Base-by-base conservation (phyloP, 2,888 invertebrate genomes). In the Stenichneumon culpator region DNA sequence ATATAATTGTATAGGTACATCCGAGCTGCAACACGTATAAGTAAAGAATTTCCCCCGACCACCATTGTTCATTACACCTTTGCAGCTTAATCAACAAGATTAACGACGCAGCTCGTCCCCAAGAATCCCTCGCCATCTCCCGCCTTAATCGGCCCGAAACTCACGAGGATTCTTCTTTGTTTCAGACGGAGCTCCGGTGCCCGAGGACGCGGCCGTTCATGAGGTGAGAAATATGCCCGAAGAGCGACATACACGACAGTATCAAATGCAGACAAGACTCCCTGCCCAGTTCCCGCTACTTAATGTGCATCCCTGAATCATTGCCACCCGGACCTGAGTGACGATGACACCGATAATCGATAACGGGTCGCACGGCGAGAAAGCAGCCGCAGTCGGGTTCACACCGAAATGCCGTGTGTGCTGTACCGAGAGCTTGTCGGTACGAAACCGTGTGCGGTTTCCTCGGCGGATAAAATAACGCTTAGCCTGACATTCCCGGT, bases 171-270 rank as follows among this genome's bases (percentile, higher is more conserved):
- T 57, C 4, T 84, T 88, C 79, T 89, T 87, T 92, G 89, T 93
- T 93, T 77, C 90, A 93, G 93, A 93, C 84, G 93, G 91, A 88
- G 91, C 90, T 47, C 90, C 91, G 36, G 90, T 92, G 63, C 88
- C 89, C 39, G 89, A 89, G 82, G 91, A 90, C 74, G 87, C 87
- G 22, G 86, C 87, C 44, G 87, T 79, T 87, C 90, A 90, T 84
- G 91, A 93, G 92, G 93, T 93, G 87, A 84, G 81, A 82, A 70
- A 75, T 65, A 74, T 69, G 11, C 32, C 44, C 36, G 19, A 84
- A 63, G 19, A 32, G 7, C 28, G 54, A 36, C 3, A 22, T 25
- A 32, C 22, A 36, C 14, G 32, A 22, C 28, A 16, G 14, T 32
- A 57, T 36, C 11, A 19, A 22, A 16, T 25, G 14, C 5, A 28